phyloP scores from a whole-genome alignment of 2,113 vertebrate genomes.

The Vulpes ferrilata region DNA sequence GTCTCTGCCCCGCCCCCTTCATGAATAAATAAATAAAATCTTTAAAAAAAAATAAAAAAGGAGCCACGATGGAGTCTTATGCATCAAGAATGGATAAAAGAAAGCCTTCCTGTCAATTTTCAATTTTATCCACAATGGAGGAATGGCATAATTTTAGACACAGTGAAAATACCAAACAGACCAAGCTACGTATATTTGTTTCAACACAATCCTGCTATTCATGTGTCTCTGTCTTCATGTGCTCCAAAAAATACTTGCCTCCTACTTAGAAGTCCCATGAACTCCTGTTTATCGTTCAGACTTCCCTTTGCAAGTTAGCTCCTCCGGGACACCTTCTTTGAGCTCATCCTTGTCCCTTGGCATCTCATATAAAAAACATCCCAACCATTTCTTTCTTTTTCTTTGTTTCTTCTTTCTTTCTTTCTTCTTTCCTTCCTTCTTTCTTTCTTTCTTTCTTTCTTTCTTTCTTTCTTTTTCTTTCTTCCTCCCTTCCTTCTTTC shows the following conservation, averaged over 20 bases:
- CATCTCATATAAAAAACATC: background rate
- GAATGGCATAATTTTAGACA: background rate
- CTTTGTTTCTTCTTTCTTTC: background rate
- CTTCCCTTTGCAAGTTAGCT: background rate
- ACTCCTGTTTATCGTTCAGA: background rate
- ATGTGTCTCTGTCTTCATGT: background rate
- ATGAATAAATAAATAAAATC: no score
- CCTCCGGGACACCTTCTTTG: background rate
- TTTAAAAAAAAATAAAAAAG: no score
- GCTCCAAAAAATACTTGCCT: background rate
- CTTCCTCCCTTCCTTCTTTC: no score
- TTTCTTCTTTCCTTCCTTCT: background rate
- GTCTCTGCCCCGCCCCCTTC: no score
- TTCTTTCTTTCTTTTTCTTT: no score
- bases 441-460: background rate
- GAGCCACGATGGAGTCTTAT: background rate
- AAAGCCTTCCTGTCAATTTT: constrained; percentile 11
- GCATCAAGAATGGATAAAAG: constrained; percentile 57
- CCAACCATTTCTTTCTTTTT: background rate
- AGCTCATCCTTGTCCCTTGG: background rate
- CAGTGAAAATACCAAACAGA: background rate
- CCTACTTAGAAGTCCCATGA: background rate
- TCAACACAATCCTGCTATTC: background rate
- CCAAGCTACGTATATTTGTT: background rate
- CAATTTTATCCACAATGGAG: constrained; percentile 60